A percentile compares a stretch with the other conserved stretches of the same genome.
Conservation (phyloP, 2,113 vertebrate genomes). For the Platichthys stellatus region DNA sequence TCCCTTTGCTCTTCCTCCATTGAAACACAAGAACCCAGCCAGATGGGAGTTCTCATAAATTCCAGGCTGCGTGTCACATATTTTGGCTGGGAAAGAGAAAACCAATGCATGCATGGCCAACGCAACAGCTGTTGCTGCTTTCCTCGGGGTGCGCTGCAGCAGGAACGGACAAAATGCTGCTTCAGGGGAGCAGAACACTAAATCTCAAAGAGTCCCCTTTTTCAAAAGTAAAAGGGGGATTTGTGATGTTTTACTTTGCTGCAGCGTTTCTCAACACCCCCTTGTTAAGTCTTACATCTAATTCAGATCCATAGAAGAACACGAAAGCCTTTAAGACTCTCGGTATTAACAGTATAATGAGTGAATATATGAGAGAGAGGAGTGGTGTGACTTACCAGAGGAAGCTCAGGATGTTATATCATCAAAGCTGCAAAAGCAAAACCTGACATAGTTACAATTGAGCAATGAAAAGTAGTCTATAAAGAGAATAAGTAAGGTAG, state of each 20-base stretch:
- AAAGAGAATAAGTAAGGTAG: neutral
- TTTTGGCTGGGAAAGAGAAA: slow-evolving; percentile 50
- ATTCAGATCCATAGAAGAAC: slow-evolving; percentile 22
- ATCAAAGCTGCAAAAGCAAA: slow-evolving; percentile 18
- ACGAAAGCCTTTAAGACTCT: slow-evolving; percentile 40
- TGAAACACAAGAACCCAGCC: slow-evolving; percentile 53
- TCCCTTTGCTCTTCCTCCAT: slow-evolving; percentile 33
- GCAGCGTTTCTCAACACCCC: slow-evolving; percentile 7
- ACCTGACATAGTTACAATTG: neutral
- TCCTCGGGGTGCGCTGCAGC: slow-evolving; percentile 27
- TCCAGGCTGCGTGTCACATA: slow-evolving; percentile 56
- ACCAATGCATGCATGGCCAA: slow-evolving; percentile 32
- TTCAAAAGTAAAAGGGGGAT: slow-evolving; percentile 14
- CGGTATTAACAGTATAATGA: slow-evolving; percentile 33
- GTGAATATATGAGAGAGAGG: slow-evolving; percentile 37
- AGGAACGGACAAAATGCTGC: slow-evolving; percentile 13
- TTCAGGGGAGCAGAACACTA: slow-evolving; percentile 33
- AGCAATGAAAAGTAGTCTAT: neutral
- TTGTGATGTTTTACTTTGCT: slow-evolving; percentile 26
- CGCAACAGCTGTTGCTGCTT: slow-evolving; percentile 27
- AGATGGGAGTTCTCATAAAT: slow-evolving; percentile 64
- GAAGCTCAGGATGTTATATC: slow-evolving; percentile 41
- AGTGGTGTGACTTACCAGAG: slow-evolving; percentile 14
- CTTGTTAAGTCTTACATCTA: slow-evolving; percentile 25
- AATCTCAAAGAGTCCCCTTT: slow-evolving; percentile 23